Evolutionary conservation across 2,113 vertebrate species (phyloP).

Genomic region (Sitta europaea): DNA sequence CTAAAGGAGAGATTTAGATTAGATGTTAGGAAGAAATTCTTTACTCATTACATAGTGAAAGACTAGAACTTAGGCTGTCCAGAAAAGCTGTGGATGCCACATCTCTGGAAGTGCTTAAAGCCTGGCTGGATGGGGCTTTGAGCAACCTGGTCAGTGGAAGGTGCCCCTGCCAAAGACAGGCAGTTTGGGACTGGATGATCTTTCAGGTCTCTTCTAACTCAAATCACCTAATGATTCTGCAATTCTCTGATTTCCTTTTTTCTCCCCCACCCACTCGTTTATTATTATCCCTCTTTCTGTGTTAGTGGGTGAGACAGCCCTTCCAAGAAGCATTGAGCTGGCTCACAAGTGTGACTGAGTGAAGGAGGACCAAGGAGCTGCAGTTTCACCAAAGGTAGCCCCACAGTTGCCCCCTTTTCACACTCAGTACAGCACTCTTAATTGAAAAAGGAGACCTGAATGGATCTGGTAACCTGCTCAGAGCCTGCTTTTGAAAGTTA

Average conservation of each 20-base stretch:
- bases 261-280: background rate
- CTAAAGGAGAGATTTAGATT: background rate
- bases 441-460: background rate
- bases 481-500: background rate
- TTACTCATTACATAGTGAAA: background rate
- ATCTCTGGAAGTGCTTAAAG: background rate
- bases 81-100: background rate
- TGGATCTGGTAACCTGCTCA: background rate
- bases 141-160: background rate
- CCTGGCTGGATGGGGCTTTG: background rate
- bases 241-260: background rate
- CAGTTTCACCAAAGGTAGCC: background rate
- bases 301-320: background rate
- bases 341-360: background rate
- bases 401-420: background rate
- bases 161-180: background rate
- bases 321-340: background rate
- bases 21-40: background rate
- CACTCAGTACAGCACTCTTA: fast-evolving
- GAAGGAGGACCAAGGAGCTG: background rate
- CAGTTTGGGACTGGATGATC: background rate
- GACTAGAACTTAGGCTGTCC: background rate
- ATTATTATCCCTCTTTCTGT: background rate
- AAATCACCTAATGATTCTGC: background rate
- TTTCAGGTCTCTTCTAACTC: background rate